These are phyloP conservation scores for Ectropis crepuscularia DNA, from an alignment of 2,888 invertebrate genomes.

Conservation along the genomic window DNA sequence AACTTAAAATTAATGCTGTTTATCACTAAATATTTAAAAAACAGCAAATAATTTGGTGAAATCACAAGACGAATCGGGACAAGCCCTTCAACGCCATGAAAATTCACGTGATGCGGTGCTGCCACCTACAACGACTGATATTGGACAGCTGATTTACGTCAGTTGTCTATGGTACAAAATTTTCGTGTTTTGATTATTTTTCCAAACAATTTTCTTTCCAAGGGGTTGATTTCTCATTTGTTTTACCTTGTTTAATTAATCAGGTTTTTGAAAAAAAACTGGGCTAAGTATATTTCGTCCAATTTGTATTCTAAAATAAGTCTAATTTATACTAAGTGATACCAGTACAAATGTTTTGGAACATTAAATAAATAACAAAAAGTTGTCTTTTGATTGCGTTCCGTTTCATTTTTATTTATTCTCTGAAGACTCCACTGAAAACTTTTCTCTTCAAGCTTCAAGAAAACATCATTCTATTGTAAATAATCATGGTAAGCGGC, in stretches of 20 bases:
- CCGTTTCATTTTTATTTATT: background rate
- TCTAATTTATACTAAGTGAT: background rate
- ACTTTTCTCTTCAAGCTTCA: no score
- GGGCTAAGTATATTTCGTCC: background rate
- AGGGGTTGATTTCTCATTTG: background rate
- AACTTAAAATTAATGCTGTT: conserved; percentile 79
- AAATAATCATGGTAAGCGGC: no score
- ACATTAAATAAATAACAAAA: background rate
- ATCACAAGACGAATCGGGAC: conserved; percentile 85
- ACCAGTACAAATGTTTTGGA: background rate
- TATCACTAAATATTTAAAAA: conserved; percentile 71
- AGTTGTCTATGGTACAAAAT: conserved; percentile 74
- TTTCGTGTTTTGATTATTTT: conserved; percentile 3
- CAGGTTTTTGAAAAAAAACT: background rate
- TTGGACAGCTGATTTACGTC: conserved; percentile 84
- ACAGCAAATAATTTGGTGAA: conserved; percentile 82
- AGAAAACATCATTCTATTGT: no score
- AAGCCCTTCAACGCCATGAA: conserved; percentile 85
- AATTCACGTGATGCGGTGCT: conserved; percentile 87
- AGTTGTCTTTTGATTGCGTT: conserved; percentile 7
- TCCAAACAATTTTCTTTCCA: background rate
- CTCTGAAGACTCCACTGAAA: background rate
- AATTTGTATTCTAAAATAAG: background rate
- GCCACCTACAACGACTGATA: conserved; percentile 81
- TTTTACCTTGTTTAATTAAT: background rate